Conservation (phyloP, 1,140 invertebrate species). For the Eurosta solidaginis region DNA sequence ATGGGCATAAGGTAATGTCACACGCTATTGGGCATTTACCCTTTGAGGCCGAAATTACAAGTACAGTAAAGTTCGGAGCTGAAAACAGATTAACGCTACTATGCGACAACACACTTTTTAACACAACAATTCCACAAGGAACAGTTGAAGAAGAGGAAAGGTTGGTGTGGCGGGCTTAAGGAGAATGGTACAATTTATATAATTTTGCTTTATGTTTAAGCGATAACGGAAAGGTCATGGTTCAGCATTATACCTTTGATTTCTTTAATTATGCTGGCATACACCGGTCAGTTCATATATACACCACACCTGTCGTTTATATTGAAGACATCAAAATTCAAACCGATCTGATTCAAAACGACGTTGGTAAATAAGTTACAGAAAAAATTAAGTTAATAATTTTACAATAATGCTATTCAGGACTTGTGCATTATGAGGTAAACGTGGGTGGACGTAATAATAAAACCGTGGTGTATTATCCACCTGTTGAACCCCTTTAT, state of each 20-base stretch:
- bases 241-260: conserved; percentile 91
- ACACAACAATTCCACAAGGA: conserved; percentile 83
- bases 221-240: conserved; percentile 68
- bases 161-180: conserved; percentile 6
- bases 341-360: conserved; percentile 65
- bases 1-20: conserved; percentile 74
- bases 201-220: conserved; percentile 46
- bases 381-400: neutral
- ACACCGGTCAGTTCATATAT: conserved; percentile 85
- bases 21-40: conserved; percentile 96
- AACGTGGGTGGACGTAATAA: conserved; percentile 29
- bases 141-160: conserved; percentile 63
- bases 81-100: conserved; percentile 87
- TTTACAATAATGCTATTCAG: conserved; percentile 46
- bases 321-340: conserved; percentile 82
- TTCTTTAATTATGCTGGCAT: conserved; percentile 99
- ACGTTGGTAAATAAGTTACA: conserved; percentile 5
- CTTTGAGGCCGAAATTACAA: conserved; percentile 83
- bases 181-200: neutral
- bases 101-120: conserved; percentile 87
- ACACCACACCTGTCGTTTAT: conserved; percentile 79
- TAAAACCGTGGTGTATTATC: neutral
- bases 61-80: conserved; percentile 67
- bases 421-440: conserved; percentile 54
- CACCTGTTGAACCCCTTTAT: neutral